Conservation (phyloP, 2,888 invertebrate species). For the Odontomyia ornata region DNA sequence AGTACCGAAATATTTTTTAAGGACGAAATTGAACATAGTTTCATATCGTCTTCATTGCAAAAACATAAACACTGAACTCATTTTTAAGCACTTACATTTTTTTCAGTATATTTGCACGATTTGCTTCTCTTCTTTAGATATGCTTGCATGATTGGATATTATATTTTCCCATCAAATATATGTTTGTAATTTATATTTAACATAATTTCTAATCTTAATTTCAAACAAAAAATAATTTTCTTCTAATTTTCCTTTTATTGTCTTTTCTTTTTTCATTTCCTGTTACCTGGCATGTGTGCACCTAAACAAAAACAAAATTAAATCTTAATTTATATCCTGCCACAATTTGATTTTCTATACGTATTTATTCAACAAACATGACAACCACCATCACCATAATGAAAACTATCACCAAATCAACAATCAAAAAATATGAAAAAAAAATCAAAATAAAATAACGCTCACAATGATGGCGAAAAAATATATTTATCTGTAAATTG, state of each 20-base stretch:
- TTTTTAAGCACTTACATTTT: too few relatives aligned
- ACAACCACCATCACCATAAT: background rate
- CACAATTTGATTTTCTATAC: background rate
- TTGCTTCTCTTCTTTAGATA: too few relatives aligned
- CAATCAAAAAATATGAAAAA: conserved; percentile 4
- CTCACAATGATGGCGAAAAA: background rate
- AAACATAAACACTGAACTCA: too few relatives aligned
- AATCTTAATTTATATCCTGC: conserved; percentile 18
- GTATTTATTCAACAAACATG: conserved; percentile 4
- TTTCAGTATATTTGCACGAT: too few relatives aligned
- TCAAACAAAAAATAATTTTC: too few relatives aligned
- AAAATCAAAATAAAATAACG: conserved; percentile 3
- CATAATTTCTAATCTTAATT: too few relatives aligned
- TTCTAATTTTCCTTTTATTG: background rate
- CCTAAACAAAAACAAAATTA: background rate
- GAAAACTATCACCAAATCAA: conserved; percentile 2
- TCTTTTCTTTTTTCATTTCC: conserved; percentile 10
- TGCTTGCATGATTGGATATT: too few relatives aligned
- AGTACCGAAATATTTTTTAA: too few relatives aligned
- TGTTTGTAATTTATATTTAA: too few relatives aligned
- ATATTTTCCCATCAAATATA: too few relatives aligned
- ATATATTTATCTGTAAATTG: background rate
- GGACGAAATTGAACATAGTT: too few relatives aligned
- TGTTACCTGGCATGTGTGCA: conserved; percentile 26
- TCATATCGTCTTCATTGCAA: too few relatives aligned